Percentiles rank a stretch among this genome's conserved stretches.
phyloP scores from a whole-genome alignment of 1,140 invertebrate genomes.

The Hyles vespertilio region DNA sequence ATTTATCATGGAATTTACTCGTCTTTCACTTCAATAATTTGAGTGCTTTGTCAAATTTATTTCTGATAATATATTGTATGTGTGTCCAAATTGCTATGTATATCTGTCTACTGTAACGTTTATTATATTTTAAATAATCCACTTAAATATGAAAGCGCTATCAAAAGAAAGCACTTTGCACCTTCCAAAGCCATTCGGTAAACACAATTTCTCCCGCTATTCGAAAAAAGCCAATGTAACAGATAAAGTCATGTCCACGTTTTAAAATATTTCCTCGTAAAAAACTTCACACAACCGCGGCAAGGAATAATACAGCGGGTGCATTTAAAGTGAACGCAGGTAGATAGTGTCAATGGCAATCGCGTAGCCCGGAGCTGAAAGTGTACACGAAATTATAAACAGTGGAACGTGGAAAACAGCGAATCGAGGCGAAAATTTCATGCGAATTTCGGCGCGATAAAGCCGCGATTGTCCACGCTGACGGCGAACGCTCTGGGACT shows the following conservation, averaged over 20 bases:
- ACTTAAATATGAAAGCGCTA: neutral
- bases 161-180: too few relatives aligned
- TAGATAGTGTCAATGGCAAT: constrained; percentile 35
- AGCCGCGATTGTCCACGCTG: constrained; percentile 23
- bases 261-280: constrained; percentile 18
- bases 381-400: constrained; percentile 25
- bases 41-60: too few relatives aligned
- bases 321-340: constrained; percentile 29
- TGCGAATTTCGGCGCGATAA: constrained; percentile 31
- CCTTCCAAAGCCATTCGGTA: too few relatives aligned
- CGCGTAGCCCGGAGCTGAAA: constrained; percentile 25
- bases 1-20: too few relatives aligned
- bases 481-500: too few relatives aligned
- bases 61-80: too few relatives aligned
- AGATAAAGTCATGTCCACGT: constrained; percentile 5
- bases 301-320: constrained; percentile 25
- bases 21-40: too few relatives aligned
- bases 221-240: constrained; percentile 5
- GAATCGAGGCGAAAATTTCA: constrained; percentile 28
- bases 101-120: neutral
- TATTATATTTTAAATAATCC: neutral
- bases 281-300: constrained; percentile 19
- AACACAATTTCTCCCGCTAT: neutral
- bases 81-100: too few relatives aligned
- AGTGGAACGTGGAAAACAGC: constrained; percentile 22